These are phyloP conservation scores for Scatophagus argus DNA, from an alignment of 2,113 vertebrate species.

Conservation along the genomic window DNA sequence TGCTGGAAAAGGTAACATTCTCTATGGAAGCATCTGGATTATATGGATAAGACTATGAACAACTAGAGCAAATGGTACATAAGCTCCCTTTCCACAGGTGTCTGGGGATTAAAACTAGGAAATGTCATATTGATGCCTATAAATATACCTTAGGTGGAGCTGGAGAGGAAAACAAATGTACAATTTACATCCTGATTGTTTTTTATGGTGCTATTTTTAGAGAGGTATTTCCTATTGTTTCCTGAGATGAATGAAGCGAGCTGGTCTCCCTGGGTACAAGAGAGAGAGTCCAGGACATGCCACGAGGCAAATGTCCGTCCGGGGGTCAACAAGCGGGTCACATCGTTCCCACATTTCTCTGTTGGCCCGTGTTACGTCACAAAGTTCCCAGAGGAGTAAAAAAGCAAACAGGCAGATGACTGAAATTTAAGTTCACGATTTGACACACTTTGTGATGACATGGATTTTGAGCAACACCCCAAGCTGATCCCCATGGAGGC, in stretches of 20 bases:
- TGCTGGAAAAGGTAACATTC: conserved; percentile 72
- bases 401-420: neutral
- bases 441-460: neutral
- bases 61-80: neutral
- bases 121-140: conserved; percentile 76
- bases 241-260: conserved; percentile 77
- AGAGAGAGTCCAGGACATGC: conserved; percentile 71
- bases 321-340: conserved; percentile 67
- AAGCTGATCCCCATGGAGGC: neutral
- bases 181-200: conserved; percentile 85
- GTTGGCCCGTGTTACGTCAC: conserved; percentile 38
- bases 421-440: neutral
- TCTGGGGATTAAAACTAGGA: conserved; percentile 50
- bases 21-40: conserved; percentile 24
- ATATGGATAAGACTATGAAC: conserved; percentile 11
- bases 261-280: conserved; percentile 70
- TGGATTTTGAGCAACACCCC: neutral
- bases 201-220: conserved; percentile 83
- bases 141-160: conserved; percentile 81
- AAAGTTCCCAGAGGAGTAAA: conserved; percentile 8
- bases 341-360: conserved; percentile 65
- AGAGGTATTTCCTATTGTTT: conserved; percentile 85
- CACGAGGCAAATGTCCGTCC: conserved; percentile 66
- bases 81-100: neutral
- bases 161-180: conserved; percentile 80